phyloP scores from a whole-genome alignment of 1,140 invertebrate genomes.

The Pseudomyrmex flavicornis region DNA sequence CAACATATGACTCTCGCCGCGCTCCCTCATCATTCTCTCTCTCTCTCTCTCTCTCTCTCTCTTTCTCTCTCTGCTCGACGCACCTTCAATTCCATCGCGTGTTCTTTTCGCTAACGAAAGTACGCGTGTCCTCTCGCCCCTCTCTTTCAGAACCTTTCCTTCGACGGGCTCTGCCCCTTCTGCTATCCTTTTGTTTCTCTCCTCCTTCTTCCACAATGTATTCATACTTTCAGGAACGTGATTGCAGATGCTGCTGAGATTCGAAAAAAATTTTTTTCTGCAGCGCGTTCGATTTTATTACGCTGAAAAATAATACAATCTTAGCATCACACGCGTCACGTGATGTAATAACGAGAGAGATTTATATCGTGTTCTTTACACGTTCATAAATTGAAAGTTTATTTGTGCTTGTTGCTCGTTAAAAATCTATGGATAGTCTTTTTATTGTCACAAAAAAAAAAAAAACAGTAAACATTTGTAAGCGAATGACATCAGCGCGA shows the following conservation, averaged over 20 bases:
- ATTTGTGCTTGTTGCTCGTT: too few species aligned
- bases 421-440: not conserved
- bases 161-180: constrained; percentile 22
- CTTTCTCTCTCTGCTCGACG: constrained; percentile 28
- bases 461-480: not conserved
- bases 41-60: constrained; percentile 56
- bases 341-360: not conserved
- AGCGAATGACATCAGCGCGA: not conserved
- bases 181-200: constrained; percentile 8
- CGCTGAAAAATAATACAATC: not conserved
- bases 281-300: not conserved
- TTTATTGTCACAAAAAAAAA: not conserved
- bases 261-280: not conserved
- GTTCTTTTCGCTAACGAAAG: constrained; percentile 61
- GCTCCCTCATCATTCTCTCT: not conserved
- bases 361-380: not conserved
- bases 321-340: not conserved
- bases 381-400: not conserved
- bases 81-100: constrained; percentile 53
- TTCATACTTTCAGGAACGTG: constrained; percentile 33
- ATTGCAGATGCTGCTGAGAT: not conserved
- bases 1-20: constrained; percentile 54
- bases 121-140: constrained; percentile 12
- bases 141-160: not conserved
- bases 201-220: constrained; percentile 25